phyloP scores from a whole-genome alignment of 2,888 invertebrate genomes.

The Crioceris asparagi region DNA sequence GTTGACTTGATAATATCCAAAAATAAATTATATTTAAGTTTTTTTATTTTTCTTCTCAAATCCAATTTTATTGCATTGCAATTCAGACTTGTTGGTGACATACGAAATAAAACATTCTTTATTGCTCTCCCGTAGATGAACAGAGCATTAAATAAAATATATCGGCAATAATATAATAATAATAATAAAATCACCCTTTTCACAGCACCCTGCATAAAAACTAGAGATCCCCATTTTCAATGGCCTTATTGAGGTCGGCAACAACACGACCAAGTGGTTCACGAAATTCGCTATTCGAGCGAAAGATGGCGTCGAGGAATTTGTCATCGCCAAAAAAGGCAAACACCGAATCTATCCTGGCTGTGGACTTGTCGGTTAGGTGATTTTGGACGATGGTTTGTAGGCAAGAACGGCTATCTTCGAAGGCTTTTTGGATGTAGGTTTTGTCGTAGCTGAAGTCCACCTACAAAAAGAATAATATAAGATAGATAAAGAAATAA shows the following conservation, averaged over 20 bases:
- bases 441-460: conserved; percentile 79
- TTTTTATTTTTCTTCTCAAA: too few relatives aligned
- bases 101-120: too few relatives aligned
- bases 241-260: conserved; percentile 52
- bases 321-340: conserved; percentile 51
- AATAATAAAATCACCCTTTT: too few relatives aligned
- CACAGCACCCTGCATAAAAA: too few relatives aligned
- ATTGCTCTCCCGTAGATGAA: too few relatives aligned
- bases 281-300: conserved; percentile 49
- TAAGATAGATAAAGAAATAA: too few relatives aligned
- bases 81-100: too few relatives aligned
- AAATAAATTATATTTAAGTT: too few relatives aligned
- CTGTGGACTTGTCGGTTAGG: conserved; percentile 73
- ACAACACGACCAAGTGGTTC: conserved; percentile 53
- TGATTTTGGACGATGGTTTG: conserved; percentile 66
- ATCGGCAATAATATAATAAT: too few relatives aligned
- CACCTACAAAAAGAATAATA: conserved; percentile 39
- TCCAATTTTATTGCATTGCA: too few relatives aligned
- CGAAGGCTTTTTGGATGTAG: conserved; percentile 68
- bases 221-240: conserved; percentile 51
- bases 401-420: conserved; percentile 67
- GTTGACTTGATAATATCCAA: too few relatives aligned
- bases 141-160: too few relatives aligned
- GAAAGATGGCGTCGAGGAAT: conserved; percentile 55
- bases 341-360: conserved; percentile 70